phyloP scores from a whole-genome alignment of 2,797 vertebrate genomes.

The Ispidina lecontei region DNA sequence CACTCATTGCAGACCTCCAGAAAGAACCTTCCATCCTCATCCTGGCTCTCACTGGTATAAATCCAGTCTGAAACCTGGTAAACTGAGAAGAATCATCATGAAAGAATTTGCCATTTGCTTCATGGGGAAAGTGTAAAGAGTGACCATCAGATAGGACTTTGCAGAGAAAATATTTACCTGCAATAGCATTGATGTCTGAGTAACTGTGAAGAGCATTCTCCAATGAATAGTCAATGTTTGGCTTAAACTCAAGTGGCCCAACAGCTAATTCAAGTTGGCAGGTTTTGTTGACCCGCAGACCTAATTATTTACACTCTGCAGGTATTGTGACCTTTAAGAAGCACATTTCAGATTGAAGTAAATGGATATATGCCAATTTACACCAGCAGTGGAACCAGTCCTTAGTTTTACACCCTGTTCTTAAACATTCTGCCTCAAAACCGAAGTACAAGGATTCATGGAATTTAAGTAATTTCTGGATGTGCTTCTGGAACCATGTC shows the following conservation, averaged over 20 bases:
- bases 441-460: neutral
- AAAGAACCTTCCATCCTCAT: neutral
- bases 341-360: constrained; percentile 15
- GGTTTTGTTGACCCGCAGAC: constrained; percentile 44
- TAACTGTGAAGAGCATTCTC: constrained; percentile 53
- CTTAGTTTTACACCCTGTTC: constrained; percentile 30
- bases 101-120: constrained; percentile 14
- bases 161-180: constrained; percentile 66
- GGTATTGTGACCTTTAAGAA: constrained; percentile 50
- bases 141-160: constrained; percentile 30
- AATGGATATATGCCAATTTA: constrained; percentile 8
- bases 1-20: neutral
- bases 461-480: constrained; percentile 7
- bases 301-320: constrained; percentile 53
- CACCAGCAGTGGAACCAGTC: neutral
- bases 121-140: constrained; percentile 41
- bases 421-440: constrained; percentile 39
- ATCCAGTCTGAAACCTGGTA: constrained; percentile 9
- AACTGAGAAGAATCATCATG: neutral
- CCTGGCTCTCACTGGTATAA: constrained; percentile 16
- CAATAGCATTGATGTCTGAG: constrained; percentile 14
- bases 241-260: constrained; percentile 56
- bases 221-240: constrained; percentile 67
- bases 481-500: neutral
- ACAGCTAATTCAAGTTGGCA: constrained; percentile 51